These are phyloP conservation scores for Gambelia wislizenii DNA, from an alignment of 2,797 vertebrate species.

Conservation along the genomic window DNA sequence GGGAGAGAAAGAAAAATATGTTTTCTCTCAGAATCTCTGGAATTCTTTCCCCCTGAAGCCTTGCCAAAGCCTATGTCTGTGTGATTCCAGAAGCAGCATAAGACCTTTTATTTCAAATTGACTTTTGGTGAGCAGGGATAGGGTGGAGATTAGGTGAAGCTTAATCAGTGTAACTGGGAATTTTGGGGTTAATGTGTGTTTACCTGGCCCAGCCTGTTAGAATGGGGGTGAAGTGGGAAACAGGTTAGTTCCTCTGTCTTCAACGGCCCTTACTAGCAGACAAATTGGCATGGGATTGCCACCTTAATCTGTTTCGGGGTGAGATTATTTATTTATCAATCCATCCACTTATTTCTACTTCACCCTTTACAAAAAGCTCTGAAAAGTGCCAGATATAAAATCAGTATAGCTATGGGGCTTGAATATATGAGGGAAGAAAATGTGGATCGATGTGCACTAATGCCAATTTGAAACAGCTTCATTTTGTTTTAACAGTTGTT, in stretches of 20 bases:
- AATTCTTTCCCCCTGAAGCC: neutral
- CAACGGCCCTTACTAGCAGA: too few species aligned
- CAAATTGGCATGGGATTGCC: neutral
- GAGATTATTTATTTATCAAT: neutral
- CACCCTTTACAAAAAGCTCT: neutral
- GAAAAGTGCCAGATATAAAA: neutral
- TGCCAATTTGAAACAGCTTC: too few species aligned
- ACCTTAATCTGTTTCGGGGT: neutral
- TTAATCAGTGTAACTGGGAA: neutral
- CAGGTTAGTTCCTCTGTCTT: neutral
- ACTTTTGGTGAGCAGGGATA: neutral
- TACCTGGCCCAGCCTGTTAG: neutral
- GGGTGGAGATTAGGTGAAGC: neutral
- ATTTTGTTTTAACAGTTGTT: too few species aligned
- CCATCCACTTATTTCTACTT: neutral
- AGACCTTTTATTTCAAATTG: neutral
- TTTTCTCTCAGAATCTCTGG: slow-evolving; percentile 4
- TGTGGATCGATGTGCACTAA: too few species aligned
- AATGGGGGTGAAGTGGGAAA: too few species aligned
- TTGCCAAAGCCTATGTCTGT: neutral
- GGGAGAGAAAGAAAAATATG: neutral
- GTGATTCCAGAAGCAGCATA: neutral
- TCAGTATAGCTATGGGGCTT: neutral
- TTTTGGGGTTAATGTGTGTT: neutral
- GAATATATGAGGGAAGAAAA: too few species aligned